Base-by-base conservation (phyloP, 2,888 invertebrate species). In the Eretmocerus hayati region DNA sequence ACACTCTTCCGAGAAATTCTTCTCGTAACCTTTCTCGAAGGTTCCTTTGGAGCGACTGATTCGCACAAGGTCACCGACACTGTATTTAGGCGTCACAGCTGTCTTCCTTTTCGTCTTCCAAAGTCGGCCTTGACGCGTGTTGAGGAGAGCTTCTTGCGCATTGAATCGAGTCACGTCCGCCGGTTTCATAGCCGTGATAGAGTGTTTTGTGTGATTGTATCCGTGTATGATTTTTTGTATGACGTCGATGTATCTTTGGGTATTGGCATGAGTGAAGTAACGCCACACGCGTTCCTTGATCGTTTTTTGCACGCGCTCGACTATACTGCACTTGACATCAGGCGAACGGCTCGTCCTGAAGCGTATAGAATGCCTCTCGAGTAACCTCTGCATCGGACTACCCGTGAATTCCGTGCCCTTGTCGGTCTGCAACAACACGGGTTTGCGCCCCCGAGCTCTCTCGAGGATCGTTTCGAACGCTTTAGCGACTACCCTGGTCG, bases 171-270 rank as follows among this genome's bases (percentile, higher is more conserved):
- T 52, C 3, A 48, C 48, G 1, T 43, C 35, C 2, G 11, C 19
- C 0, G 51, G 44, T 2, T 15, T 6, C 47, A 48, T 48, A 35
- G 48, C 53, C 6, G 56, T 57, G 4, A 49, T 45, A 1, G 35
- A 42, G 35, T 64, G 60, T 1, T 33, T 13, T 1, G 58, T 42
- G 22, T 58, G 46, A 44, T 64, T 64, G 45, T 62, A 66, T 1
- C 57, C 51, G 5, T 40, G 5, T 4, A 62, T 38, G 23, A 64
- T 38, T 5, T 58, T 46, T 22, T 54, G 46, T 32, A 66, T 35
- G 16, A 61, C 53, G 38, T 61, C 54, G 4, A 55, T 42, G 42
- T 52, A 56, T 6, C 54, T 42, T 2, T 53, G 15, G 1, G 41
- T 45, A 15, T 42, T 46, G 6, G 8, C 22, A 32, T 33, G 33